Evolutionary conservation across 2,888 invertebrate genomes (phyloP).

Genomic region (Melipona bicolor): DNA sequence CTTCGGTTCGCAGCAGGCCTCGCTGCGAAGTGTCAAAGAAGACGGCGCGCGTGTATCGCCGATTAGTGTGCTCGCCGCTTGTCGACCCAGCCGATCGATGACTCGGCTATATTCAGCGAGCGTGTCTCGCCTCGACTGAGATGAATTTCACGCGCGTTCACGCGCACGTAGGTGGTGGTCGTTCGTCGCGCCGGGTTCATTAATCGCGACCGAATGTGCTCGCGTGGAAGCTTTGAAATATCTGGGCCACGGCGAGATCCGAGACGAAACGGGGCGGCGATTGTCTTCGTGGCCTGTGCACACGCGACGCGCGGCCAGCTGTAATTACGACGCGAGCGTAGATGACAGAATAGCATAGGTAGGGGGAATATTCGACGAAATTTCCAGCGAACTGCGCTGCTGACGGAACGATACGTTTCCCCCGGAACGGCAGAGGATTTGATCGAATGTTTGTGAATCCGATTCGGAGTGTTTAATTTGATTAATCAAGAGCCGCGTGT

Average conservation of each 20-base stretch:
- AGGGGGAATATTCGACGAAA: slow-evolving; percentile 14
- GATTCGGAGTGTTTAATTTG: background rate
- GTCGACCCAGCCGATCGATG: slow-evolving; percentile 53
- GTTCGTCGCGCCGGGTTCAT: slow-evolving; percentile 37
- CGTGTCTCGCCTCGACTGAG: slow-evolving; percentile 9
- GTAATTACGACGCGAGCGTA: slow-evolving; percentile 33
- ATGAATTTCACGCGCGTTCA: slow-evolving; percentile 32
- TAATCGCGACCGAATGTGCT: slow-evolving; percentile 34
- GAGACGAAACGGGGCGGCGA: slow-evolving; percentile 28
- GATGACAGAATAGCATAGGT: background rate
- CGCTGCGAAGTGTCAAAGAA: slow-evolving; percentile 43
- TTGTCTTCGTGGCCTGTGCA: slow-evolving; percentile 11
- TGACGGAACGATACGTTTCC: background rate
- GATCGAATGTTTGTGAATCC: background rate
- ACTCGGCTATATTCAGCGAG: slow-evolving; percentile 10
- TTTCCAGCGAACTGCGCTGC: background rate
- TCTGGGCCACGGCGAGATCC: slow-evolving; percentile 10
- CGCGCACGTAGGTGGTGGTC: background rate
- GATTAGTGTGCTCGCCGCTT: slow-evolving; percentile 34
- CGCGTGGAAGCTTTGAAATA: slow-evolving; percentile 48
- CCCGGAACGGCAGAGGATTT: background rate
- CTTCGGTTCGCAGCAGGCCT: background rate
- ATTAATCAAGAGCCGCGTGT: background rate
- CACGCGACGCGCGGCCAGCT: slow-evolving; percentile 1
- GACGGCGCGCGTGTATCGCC: slow-evolving; percentile 21